Conservation (phyloP, 2,888 invertebrate species). For the Dascillus cervinus region DNA sequence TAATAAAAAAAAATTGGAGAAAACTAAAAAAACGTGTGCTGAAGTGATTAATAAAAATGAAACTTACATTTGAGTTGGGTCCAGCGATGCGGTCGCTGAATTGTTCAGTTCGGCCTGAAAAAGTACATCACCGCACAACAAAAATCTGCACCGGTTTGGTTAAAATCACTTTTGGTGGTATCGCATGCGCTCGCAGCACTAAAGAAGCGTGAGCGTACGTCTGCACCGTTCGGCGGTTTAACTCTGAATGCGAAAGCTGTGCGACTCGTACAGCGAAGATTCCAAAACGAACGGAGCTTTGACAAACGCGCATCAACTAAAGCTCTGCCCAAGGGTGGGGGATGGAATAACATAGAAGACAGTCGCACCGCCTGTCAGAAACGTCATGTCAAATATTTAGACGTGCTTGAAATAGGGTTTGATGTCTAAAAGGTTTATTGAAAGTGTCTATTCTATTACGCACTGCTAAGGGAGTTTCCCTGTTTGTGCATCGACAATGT, state of each 20-base stretch:
- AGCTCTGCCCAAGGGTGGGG: slow-evolving; percentile 28
- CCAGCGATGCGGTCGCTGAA: no score
- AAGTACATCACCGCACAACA: no score
- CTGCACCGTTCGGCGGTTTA: slow-evolving; percentile 11
- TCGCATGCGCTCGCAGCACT: no score
- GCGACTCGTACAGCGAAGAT: slow-evolving; percentile 14
- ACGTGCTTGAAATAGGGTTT: slow-evolving; percentile 25
- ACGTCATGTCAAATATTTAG: slow-evolving; percentile 33
- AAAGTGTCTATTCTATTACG: slow-evolving; percentile 21
- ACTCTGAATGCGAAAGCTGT: slow-evolving; percentile 17
- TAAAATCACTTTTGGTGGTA: no score
- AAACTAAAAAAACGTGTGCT: no score
- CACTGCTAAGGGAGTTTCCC: slow-evolving; percentile 17
- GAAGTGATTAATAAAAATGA: no score
- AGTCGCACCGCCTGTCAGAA: slow-evolving; percentile 34
- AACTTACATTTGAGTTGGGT: no score
- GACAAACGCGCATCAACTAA: slow-evolving; percentile 24
- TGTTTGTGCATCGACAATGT: no score
- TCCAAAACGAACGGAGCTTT: slow-evolving; percentile 12
- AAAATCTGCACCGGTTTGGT: no score
- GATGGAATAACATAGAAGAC: slow-evolving; percentile 30
- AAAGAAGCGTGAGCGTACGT: no score
- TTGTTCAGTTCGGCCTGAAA: no score
- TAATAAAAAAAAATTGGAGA: no score
- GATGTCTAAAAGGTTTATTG: slow-evolving; percentile 23